phyloP scores from a whole-genome alignment of 2,113 vertebrate species.

The Reinhardtius hippoglossoides region DNA sequence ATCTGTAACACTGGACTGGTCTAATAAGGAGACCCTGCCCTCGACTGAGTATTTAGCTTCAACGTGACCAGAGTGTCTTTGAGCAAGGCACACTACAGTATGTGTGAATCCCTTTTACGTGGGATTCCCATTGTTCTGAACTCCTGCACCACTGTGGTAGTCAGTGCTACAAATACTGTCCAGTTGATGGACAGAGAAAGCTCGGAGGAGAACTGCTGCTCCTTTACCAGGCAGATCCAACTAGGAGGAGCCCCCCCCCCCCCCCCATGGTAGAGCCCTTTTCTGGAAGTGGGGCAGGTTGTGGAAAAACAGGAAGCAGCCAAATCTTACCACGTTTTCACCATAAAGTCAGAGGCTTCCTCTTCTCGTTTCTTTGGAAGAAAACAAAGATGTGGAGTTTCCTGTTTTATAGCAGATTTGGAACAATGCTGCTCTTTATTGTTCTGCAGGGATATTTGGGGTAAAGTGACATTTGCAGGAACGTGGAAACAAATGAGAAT shows the following conservation, averaged over 20 bases:
- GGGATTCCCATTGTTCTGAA: too few species aligned
- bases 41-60: not conserved
- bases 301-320: constrained; percentile 61
- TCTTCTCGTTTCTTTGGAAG: constrained; percentile 39
- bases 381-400: constrained; percentile 25
- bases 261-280: too few species aligned
- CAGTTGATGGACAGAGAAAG: too few species aligned
- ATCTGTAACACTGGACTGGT: constrained; percentile 24
- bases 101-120: too few species aligned
- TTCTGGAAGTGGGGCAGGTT: constrained; percentile 24
- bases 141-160: too few species aligned
- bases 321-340: constrained; percentile 36
- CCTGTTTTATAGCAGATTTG: constrained; percentile 5
- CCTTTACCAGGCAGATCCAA: too few species aligned
- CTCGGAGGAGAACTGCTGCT: too few species aligned
- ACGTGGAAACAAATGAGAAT: not conserved
- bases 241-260: too few species aligned
- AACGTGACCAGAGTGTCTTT: too few species aligned
- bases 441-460: not conserved
- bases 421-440: not conserved
- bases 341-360: constrained; percentile 28
- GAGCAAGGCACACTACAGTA: too few species aligned
- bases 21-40: not conserved
- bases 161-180: too few species aligned
- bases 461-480: not conserved